Percentiles rank a stretch among this genome's conserved stretches.
phyloP scores from a whole-genome alignment of 2,113 vertebrate species.

The Noctilio leporinus region DNA sequence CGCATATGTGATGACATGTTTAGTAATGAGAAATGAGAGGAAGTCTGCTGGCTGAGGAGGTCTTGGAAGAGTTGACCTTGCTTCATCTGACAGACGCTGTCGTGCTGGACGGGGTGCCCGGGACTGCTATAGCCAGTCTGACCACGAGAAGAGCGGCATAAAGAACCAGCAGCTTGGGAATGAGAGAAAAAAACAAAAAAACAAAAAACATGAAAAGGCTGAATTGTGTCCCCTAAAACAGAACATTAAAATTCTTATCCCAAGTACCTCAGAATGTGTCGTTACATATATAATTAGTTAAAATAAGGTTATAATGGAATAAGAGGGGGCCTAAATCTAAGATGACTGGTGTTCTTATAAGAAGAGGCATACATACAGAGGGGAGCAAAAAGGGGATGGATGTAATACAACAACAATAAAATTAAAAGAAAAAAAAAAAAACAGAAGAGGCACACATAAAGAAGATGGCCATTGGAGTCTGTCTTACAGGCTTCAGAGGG shows the following conservation, averaged over 20 bases:
- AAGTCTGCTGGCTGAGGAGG: not conserved
- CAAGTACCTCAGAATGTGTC: not conserved
- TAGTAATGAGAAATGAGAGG: not conserved
- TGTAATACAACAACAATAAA: too few relatives aligned
- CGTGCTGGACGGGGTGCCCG: not conserved
- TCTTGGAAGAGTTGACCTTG: not conserved
- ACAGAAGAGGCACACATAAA: not conserved
- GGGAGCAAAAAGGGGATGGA: too few relatives aligned
- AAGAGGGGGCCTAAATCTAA: not conserved
- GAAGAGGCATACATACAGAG: not conserved
- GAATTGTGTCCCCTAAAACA: not conserved
- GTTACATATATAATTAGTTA: not conserved
- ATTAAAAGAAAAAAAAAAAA: too few relatives aligned
- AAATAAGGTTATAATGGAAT: not conserved
- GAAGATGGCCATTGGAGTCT: not conserved
- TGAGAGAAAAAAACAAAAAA: not conserved
- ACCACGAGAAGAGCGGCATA: not conserved
- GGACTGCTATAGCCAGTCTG: not conserved
- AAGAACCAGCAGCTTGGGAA: not conserved
- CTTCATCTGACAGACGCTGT: not conserved
- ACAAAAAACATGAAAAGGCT: not conserved
- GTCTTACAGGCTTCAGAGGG: not conserved
- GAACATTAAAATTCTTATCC: not conserved
- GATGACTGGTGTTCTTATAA: not conserved
- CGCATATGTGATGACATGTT: not conserved